phyloP scores from a whole-genome alignment of 2,888 invertebrate genomes.

The Onthophagus sagittarius region DNA sequence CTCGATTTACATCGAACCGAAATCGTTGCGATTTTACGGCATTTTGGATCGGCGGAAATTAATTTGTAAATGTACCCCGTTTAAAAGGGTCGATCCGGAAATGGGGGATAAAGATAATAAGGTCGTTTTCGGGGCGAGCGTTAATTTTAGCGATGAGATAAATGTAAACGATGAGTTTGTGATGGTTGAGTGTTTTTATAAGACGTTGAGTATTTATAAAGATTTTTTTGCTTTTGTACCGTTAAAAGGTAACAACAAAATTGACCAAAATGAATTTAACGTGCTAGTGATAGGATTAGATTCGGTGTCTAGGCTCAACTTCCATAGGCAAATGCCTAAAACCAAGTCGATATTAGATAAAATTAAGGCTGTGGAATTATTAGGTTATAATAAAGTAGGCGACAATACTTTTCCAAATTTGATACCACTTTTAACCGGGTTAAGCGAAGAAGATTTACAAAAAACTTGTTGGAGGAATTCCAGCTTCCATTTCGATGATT shows the following conservation, averaged over 20 bases:
- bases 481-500: slow-evolving; percentile 64
- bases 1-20: slow-evolving; percentile 54
- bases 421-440: slow-evolving; percentile 73
- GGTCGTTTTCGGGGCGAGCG: slow-evolving; percentile 47
- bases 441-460: slow-evolving; percentile 61
- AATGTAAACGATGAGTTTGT: slow-evolving; percentile 61
- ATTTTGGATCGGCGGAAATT: slow-evolving; percentile 49
- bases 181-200: slow-evolving; percentile 58
- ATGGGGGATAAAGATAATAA: slow-evolving; percentile 53
- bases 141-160: slow-evolving; percentile 49
- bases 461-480: slow-evolving; percentile 58
- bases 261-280: slow-evolving; percentile 50
- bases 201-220: slow-evolving; percentile 55
- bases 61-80: slow-evolving; percentile 60
- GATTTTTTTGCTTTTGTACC: slow-evolving; percentile 68
- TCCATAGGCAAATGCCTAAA: slow-evolving; percentile 77
- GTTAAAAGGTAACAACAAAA: slow-evolving; percentile 28
- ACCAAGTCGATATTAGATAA: slow-evolving; percentile 59
- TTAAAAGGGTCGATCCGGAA: slow-evolving; percentile 54
- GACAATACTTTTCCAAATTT: slow-evolving; percentile 94
- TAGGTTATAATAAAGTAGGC: slow-evolving; percentile 90
- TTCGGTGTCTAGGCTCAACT: slow-evolving; percentile 80
- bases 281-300: slow-evolving; percentile 81
- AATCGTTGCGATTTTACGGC: slow-evolving; percentile 52
- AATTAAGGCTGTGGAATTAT: slow-evolving; percentile 69